Evolutionary conservation across 2,113 vertebrate species (phyloP), one percentile per base, ranked within the genome.

Genomic region (Azemiops feae): DNA sequence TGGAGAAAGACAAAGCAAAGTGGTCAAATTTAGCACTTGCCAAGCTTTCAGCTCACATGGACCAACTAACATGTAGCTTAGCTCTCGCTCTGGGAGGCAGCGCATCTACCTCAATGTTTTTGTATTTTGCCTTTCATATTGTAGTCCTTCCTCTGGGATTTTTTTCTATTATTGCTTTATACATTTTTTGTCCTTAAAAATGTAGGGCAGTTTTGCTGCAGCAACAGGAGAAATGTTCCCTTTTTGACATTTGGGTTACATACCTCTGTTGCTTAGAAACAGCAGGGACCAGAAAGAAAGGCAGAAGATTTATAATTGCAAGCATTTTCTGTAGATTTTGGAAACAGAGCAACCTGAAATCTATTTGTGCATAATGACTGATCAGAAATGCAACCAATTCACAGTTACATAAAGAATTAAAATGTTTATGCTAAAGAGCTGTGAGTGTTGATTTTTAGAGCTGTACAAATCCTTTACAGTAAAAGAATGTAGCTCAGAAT

Each of bases 191-290:
- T 43, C 5, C 5, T 55, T 27, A 55, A 54, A 23, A 81, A 52
- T 30, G 50, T n/a, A 89, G 87, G 87, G 14, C 39, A 85, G 11
- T 58, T 89, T 85, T 92, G 64, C 92, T 85, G 64, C 53, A 89
- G 69, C 64, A 89, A 85, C 30, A 50, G 39, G 16, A 92, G 43
- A 85, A 47, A 23, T 85, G 64, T 30, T 53, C 81, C 23, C 88
- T 45, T 92, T 57, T 81, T 47, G 53, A 50, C 39, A 69, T 52
- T 60, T 88, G 85, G 45, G 87, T 86, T 92, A 92, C 85, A 58
- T 92, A 50, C 74, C n/a, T 58, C 74, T 93, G 88, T 93, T 90
- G 88, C 92, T 93, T 93, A 89, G 92, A 55, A 93, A 93, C 88
- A 93, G 74, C 53, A 58, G 53, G 52, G 43, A 57, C 88, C 27